Percentiles rank a stretch among this genome's conserved stretches.
These are phyloP conservation scores for Apotomis betuletana DNA, from an alignment of 2,888 invertebrate genomes.

Conservation along the genomic window DNA sequence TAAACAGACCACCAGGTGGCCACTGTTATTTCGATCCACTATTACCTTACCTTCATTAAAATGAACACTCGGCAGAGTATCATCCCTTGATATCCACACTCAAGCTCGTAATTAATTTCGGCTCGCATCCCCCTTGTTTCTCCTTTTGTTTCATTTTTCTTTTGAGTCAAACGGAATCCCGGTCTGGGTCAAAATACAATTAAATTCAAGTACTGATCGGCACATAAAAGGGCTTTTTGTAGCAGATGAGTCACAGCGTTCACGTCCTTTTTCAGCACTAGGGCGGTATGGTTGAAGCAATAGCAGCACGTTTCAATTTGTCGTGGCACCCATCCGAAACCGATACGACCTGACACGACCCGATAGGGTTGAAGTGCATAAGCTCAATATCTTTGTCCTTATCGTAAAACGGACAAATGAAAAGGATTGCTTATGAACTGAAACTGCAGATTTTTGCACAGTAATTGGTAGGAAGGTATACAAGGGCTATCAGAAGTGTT, in stretches of 20 bases:
- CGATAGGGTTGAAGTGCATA: neutral
- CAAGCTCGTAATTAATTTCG: neutral
- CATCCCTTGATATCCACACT: neutral
- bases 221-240: neutral
- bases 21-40: neutral
- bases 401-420: neutral
- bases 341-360: neutral
- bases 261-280: neutral
- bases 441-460: neutral
- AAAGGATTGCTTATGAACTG: neutral
- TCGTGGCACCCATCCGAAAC: constrained; percentile 17
- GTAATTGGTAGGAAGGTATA: neutral
- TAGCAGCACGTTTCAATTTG: constrained; percentile 27
- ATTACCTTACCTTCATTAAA: neutral
- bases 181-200: neutral
- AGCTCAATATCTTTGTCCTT: neutral
- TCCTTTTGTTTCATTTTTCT: neutral
- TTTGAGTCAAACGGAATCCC: neutral
- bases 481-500: constrained; percentile 2
- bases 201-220: neutral
- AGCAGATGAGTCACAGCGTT: neutral
- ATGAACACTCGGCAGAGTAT: neutral
- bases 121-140: neutral
- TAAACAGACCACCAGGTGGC: too few relatives aligned
- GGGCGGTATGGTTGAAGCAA: neutral